phyloP scores from a whole-genome alignment of 2,797 vertebrate genomes.

The Chaenodraco wilsoni region DNA sequence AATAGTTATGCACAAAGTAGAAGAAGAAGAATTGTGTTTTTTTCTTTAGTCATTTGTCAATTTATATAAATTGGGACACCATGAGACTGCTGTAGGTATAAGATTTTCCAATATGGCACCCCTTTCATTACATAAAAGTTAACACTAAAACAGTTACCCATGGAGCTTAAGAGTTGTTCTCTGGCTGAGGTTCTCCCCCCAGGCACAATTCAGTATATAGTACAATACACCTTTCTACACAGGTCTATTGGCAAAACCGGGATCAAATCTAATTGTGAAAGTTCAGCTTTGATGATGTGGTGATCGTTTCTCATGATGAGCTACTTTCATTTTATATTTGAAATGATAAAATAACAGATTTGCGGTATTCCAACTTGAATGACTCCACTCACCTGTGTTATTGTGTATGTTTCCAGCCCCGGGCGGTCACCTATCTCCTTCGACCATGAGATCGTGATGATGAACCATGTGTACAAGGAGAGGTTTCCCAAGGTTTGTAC shows the following conservation, averaged over 20 bases:
- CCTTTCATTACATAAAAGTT: not conserved
- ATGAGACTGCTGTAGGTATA: too few relatives aligned
- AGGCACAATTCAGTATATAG: not conserved
- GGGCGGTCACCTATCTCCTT: constrained; percentile 95
- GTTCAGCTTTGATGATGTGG: too few relatives aligned
- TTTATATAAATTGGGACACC: too few relatives aligned
- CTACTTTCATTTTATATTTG: not conserved
- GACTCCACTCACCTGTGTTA: constrained; percentile 3
- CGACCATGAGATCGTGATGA: constrained; percentile 99
- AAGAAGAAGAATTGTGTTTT: too few relatives aligned
- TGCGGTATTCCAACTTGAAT: too few relatives aligned
- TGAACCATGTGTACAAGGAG: constrained; percentile 99
- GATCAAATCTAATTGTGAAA: not conserved
- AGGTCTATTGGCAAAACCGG: not conserved
- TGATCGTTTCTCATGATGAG: not conserved
- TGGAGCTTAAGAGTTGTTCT: not conserved
- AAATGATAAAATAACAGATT: not conserved
- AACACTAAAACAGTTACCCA: not conserved
- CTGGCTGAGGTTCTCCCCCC: not conserved
- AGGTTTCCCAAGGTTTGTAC: constrained; percentile 95
- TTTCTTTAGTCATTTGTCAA: too few relatives aligned
- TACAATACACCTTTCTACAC: too few relatives aligned
- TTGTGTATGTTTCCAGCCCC: constrained; percentile 82
- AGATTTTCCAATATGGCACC: not conserved
- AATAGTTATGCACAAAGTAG: too few relatives aligned